Conservation (phyloP, 1,140 invertebrate species). For the Mamestra configurata region DNA sequence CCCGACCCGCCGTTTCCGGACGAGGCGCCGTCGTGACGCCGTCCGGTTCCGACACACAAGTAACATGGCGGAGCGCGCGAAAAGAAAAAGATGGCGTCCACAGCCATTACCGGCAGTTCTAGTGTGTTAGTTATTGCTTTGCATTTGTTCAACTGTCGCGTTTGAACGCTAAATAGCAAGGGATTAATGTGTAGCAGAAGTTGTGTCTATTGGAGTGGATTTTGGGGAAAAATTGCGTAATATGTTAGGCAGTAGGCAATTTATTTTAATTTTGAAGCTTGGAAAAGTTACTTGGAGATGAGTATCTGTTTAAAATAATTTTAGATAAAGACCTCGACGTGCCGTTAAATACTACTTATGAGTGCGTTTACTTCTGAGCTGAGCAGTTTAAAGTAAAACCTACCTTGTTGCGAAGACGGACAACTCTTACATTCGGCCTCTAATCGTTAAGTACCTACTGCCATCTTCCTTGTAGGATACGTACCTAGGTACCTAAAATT, state of each 20-base stretch:
- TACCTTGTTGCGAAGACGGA: too few relatives aligned
- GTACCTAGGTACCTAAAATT: too few relatives aligned
- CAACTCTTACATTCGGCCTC: too few relatives aligned
- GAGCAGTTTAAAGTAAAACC: too few relatives aligned
- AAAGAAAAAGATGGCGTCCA: slow-evolving; percentile 62
- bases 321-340: too few relatives aligned
- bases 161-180: slow-evolving; percentile 48
- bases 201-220: slow-evolving; percentile 10
- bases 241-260: background rate
- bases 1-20: slow-evolving; percentile 66
- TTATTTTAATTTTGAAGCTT: background rate
- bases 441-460: too few relatives aligned
- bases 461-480: too few relatives aligned
- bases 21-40: slow-evolving; percentile 75
- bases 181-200: slow-evolving; percentile 47
- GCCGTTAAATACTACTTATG: too few relatives aligned
- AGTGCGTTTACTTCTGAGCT: too few relatives aligned
- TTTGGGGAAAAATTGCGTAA: background rate
- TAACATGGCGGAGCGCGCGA: slow-evolving; percentile 61
- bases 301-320: background rate
- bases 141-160: slow-evolving; percentile 58
- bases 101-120: slow-evolving; percentile 66
- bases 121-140: slow-evolving; percentile 66
- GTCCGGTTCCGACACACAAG: slow-evolving; percentile 64
- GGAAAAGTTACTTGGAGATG: background rate